A percentile compares a stretch with the other conserved stretches of the same genome.
Evolutionary conservation across 2,113 vertebrate genomes (phyloP).

Genomic region (Parus major): DNA sequence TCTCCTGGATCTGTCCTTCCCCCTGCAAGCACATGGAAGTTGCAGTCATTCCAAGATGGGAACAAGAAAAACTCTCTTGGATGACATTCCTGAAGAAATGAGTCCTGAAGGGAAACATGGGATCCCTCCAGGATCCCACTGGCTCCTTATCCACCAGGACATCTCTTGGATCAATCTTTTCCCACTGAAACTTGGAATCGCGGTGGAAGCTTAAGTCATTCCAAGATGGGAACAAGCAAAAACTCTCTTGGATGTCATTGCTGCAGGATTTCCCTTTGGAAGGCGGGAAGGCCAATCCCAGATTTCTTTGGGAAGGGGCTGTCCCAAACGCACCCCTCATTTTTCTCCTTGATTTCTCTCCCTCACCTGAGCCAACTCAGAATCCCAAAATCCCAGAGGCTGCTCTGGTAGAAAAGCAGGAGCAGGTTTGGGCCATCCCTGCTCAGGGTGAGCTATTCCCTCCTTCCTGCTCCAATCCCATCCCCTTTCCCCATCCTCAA

Average conservation of each 20-base stretch:
- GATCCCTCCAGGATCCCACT: background rate
- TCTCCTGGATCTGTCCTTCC: background rate
- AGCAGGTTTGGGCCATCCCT: background rate
- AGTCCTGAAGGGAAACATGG: fast-evolving
- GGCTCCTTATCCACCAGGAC: background rate
- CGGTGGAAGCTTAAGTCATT: background rate
- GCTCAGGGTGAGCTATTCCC: background rate
- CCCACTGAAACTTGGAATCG: background rate
- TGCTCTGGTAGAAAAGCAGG: background rate
- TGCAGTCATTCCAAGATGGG: background rate
- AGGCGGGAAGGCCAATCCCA: background rate
- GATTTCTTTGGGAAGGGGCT: background rate
- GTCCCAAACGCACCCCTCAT: fast-evolving
- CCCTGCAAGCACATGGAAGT: fast-evolving
- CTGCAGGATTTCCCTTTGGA: background rate
- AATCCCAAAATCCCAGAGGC: background rate
- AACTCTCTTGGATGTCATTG: fast-evolving
- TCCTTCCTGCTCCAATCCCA: too few species aligned
- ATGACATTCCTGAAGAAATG: background rate
- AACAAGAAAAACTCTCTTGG: background rate
- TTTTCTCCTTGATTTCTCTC: fast-evolving
- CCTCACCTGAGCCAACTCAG: background rate
- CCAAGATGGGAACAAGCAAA: background rate
- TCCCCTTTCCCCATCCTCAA: background rate
- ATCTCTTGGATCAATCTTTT: background rate